Evolutionary conservation across 2,888 invertebrate species (phyloP).

Genomic region (Chrysodeixis includens): DNA sequence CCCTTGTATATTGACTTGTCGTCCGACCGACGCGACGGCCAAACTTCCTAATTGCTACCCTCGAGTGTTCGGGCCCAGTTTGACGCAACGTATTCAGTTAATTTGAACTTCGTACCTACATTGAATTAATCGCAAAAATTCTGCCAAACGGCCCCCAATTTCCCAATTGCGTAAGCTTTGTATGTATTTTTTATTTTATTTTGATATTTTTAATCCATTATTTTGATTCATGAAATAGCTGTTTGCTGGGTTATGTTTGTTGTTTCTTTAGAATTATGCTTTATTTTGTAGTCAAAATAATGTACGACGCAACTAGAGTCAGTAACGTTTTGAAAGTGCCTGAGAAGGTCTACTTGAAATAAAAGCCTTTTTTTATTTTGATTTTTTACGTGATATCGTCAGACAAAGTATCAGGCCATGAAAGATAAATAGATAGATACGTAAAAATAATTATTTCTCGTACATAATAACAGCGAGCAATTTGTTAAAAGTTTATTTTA

Average conservation of each 20-base stretch:
- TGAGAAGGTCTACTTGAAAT: no score
- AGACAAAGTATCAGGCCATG: no score
- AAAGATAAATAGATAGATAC: no score
- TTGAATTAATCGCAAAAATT: slow-evolving; percentile 25
- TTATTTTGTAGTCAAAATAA: not conserved
- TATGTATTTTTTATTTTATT: slow-evolving; percentile 16
- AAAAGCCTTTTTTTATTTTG: no score
- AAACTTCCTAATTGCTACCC: slow-evolving; percentile 45
- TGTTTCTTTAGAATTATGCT: slow-evolving; percentile 15
- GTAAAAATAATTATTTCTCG: no score
- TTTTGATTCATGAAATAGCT: slow-evolving; percentile 21
- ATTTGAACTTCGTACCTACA: slow-evolving; percentile 17
- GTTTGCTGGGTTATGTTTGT: slow-evolving; percentile 21
- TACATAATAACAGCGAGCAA: no score
- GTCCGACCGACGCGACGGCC: slow-evolving; percentile 17
- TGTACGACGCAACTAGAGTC: no score
- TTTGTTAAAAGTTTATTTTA: no score
- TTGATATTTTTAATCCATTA: slow-evolving; percentile 22
- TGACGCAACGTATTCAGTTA: slow-evolving; percentile 8
- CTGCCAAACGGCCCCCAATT: slow-evolving; percentile 32
- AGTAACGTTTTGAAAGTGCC: no score
- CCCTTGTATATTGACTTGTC: slow-evolving; percentile 45
- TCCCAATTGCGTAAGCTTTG: slow-evolving; percentile 15
- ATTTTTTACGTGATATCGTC: no score
- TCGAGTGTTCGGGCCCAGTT: slow-evolving; percentile 21